phyloP scores from a whole-genome alignment of 2,797 vertebrate genomes.

The Alauda arvensis region DNA sequence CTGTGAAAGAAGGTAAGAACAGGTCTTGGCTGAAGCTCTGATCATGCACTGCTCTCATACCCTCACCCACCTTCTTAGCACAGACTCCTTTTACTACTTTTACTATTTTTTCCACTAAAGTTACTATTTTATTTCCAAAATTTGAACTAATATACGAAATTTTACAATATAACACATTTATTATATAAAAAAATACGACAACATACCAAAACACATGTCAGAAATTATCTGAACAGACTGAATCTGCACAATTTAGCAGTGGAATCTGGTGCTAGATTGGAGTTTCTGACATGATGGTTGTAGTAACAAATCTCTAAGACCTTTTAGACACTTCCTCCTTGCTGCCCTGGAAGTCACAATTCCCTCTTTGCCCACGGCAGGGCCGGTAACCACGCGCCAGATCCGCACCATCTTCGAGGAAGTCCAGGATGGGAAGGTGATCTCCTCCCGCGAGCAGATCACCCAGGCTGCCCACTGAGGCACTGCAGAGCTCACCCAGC shows the following conservation, averaged over 20 bases:
- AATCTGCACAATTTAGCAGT: neutral
- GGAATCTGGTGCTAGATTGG: neutral
- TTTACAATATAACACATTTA: neutral
- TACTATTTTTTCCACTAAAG: neutral
- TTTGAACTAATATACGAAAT: neutral
- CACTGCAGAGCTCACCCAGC: neutral
- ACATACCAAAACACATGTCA: neutral
- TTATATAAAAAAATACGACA: rapidly evolving
- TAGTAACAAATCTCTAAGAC: neutral
- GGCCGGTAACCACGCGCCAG: constrained; percentile 51
- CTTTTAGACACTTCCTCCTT: neutral
- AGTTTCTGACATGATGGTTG: neutral
- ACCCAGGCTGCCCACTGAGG: constrained; percentile 61
- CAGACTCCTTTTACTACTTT: neutral
- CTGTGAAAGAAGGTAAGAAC: constrained; percentile 60
- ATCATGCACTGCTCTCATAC: neutral
- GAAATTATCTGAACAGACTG: neutral
- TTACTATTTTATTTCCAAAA: neutral
- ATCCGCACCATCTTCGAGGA: constrained; percentile 73
- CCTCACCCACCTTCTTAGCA: neutral
- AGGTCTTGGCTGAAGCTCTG: neutral
- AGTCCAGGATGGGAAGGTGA: constrained; percentile 70
- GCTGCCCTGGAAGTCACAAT: neutral
- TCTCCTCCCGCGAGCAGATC: constrained; percentile 70
- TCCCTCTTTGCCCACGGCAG: neutral